Percentiles rank a stretch among this genome's conserved stretches.
phyloP scores from a whole-genome alignment of 2,113 vertebrate species.

The Tychaedon coryphoeus region DNA sequence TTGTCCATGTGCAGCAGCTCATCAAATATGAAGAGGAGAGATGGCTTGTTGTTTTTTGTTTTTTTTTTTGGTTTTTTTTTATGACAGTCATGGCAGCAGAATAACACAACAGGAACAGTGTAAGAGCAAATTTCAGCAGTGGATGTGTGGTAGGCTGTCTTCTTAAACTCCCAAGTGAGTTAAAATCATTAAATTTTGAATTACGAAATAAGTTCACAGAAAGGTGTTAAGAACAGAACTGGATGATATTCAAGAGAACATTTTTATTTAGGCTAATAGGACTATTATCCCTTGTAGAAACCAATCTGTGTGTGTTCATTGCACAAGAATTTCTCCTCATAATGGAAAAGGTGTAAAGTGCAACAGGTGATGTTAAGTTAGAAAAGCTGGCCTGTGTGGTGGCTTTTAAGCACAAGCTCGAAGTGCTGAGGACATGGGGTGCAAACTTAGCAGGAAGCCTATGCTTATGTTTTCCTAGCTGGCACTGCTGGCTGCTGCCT shows the following conservation, averaged over 20 bases:
- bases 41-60: not conserved
- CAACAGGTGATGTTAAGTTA: not conserved
- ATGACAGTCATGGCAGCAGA: not conserved
- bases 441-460: not conserved
- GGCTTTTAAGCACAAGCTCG: too few relatives aligned
- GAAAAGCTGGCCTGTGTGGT: not conserved
- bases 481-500: not conserved
- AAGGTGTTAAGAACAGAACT: not conserved
- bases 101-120: not conserved
- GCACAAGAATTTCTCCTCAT: not conserved
- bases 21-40: not conserved
- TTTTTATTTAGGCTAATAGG: not conserved
- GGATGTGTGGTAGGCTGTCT: not conserved
- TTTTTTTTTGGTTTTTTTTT: not conserved
- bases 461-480: not conserved
- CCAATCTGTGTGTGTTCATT: not conserved
- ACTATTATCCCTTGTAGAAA: not conserved
- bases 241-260: not conserved
- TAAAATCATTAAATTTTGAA: not conserved
- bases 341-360: not conserved
- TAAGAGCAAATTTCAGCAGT: not conserved
- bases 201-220: not conserved
- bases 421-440: fast-evolving
- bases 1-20: fast-evolving
- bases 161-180: not conserved